A percentile compares a stretch with the other conserved stretches of the same genome.
Evolutionary conservation across 2,113 vertebrate species (phyloP).

Genomic region (sheep (Ovis aries)): DNA sequence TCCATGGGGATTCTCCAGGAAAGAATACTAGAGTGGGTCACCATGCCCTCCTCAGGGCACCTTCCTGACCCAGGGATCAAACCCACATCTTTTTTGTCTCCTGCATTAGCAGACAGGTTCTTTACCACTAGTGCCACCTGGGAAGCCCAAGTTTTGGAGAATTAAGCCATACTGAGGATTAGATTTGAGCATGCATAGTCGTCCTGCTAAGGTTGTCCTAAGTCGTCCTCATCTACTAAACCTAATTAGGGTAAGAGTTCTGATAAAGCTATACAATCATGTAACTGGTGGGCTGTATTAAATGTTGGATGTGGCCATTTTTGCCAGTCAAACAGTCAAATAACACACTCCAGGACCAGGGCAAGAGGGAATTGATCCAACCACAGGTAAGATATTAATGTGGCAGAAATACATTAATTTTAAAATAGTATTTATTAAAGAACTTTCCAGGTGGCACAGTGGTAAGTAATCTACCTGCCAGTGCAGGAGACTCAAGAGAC

Average conservation of each 20-base stretch:
- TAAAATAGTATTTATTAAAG: neutral
- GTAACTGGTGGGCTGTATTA: neutral
- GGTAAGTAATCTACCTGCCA: neutral
- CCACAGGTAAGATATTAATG: neutral
- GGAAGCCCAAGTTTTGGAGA: neutral
- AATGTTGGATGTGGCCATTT: neutral
- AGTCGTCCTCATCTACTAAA: neutral
- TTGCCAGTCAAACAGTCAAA: neutral
- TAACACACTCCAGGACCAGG: neutral
- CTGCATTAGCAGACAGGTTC: neutral
- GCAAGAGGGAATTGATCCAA: neutral
- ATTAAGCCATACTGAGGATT: neutral
- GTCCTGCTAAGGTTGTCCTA: neutral
- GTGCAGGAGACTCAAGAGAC: neutral
- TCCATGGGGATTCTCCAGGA: neutral
- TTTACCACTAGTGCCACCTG: neutral
- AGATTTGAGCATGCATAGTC: neutral
- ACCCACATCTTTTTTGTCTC: neutral
- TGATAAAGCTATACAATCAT: neutral
- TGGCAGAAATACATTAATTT: neutral
- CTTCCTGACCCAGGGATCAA: neutral
- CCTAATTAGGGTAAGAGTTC: neutral
- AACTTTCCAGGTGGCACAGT: neutral
- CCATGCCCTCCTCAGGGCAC: neutral
- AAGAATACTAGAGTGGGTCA: neutral